Base-by-base conservation (phyloP, 2,888 invertebrate genomes). In the Lasioglossum zephyrum region DNA sequence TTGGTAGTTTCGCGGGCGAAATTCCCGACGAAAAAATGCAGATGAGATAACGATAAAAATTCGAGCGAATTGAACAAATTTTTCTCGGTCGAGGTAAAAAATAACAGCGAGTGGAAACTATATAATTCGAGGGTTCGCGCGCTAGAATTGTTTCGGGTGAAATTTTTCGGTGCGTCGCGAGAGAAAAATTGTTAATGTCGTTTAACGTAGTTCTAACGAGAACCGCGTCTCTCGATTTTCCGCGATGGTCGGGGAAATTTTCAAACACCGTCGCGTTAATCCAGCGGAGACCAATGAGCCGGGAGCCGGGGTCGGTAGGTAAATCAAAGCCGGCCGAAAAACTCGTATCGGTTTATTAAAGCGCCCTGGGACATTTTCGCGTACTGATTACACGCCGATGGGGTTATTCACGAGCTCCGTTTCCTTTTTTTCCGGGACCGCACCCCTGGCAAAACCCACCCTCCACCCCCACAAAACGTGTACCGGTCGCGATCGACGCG, bases 331-430 rank as follows among this genome's bases (percentile, higher is more conserved):
- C 66, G 74, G 47, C 49, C 75, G 77, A 88, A 84, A 86, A 88
- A 85, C 84, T 84, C 73, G 78, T 90, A 89, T 90, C 90, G 90
- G 88, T 90, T 91, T 90, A 90, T 91, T 90, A 90, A 90, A 90
- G 79, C 90, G 88, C 84, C 88, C 66, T 70, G 85, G 90, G 86
- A 90, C 84, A 91, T 91, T 88, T 87, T 85, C 89, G 63, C 78
- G 87, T 85, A 84, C 86, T 88, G 90, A 91, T 91, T 91, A 91
- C 91, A 91, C 86, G 84, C 82, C 87, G 85, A 91, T 91, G 84
- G 90, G 82, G 83, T 91, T 91, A 91, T 91, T 91, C 90, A 86
- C 88, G 84, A 88, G 70, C 84, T 87, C 84, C 85, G 84, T 91
- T 88, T 88, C 87, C 82, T 85, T 85, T 77, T 81, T 90, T 87